Base-by-base conservation (phyloP, 2,113 vertebrate genomes). In the Pitta sordida region DNA sequence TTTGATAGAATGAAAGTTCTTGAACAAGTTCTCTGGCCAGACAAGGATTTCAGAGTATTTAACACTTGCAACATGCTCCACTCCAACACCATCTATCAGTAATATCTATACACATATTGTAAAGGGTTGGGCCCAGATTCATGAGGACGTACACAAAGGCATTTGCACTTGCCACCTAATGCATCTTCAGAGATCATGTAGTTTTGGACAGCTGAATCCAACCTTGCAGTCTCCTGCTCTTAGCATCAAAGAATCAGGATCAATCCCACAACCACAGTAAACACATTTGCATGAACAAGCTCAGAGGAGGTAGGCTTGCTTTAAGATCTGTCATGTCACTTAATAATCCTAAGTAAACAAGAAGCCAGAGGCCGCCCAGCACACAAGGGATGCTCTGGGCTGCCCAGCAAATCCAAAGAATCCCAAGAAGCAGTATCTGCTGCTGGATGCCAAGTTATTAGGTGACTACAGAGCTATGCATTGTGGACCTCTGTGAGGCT, bases 401-500 rank as follows among this genome's bases (percentile, higher is more conserved):
- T 87, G 84, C 94, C 95, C 87, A 4, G 74, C 64, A 97, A 93
- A 94, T 43, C 60, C 91, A 94, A 96, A 91, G 94, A 97, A 92
- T 92, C 77, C 81, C 76, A 71, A 41, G 79, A 91, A 83, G 64
- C 22, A 73, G 48, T 51, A 19, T 52, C 43, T 41, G 37, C 44
- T 77, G 39, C 76, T 88, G 23, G 56, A 71, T 88, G 88, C 76
- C 90, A 94, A 64, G 11, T 80, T 71, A 46, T 58, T 74, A 86
- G 76, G 82, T 70, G 86, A 92, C 74, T 95, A n/a, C n/a, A 88
- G 90, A 88, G 78, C 92, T 94, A 78, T 94, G 92, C 91, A 51
- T 62, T 90, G 83, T 83, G 88, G 55, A 89, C 59, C 43, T 48
- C 79, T 90, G 84, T 0, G 4, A 86, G 88, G 75, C 92, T 90